These are phyloP conservation scores for Morone saxatilis DNA, from an alignment of 2,113 vertebrate genomes.

Conservation along the genomic window DNA sequence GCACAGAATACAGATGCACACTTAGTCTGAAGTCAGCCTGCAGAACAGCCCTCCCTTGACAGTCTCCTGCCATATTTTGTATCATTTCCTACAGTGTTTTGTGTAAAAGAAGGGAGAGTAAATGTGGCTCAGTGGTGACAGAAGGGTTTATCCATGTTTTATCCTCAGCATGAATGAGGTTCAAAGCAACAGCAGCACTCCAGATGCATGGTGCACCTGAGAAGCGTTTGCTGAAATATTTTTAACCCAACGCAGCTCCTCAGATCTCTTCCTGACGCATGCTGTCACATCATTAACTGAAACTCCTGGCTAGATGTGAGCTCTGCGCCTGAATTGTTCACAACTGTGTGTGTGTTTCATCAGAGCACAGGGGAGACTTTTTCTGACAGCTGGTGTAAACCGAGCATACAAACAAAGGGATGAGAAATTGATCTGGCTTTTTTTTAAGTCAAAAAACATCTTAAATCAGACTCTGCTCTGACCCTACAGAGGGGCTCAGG, in stretches of 20 bases:
- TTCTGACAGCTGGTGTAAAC: neutral
- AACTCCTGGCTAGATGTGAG: conserved; percentile 30
- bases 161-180: conserved; percentile 14
- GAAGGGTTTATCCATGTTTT: neutral
- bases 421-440: neutral
- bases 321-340: conserved; percentile 12
- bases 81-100: neutral
- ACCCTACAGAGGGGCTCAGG: neutral
- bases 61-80: conserved; percentile 3
- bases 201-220: conserved; percentile 11
- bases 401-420: conserved; percentile 9
- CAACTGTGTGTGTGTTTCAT: neutral
- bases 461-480: neutral
- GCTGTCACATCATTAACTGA: conserved; percentile 39
- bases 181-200: conserved; percentile 25
- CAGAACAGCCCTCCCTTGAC: neutral
- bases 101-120: neutral
- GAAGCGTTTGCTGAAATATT: conserved; percentile 34
- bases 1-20: neutral
- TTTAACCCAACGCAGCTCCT: conserved; percentile 23
- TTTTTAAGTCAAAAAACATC: neutral
- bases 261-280: conserved; percentile 3
- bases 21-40: neutral
- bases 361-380: neutral
- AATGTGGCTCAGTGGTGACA: neutral